A percentile compares a stretch with the other conserved stretches of the same genome.
phyloP scores from a whole-genome alignment of 2,113 vertebrate genomes.

The Notiomystis cincta region DNA sequence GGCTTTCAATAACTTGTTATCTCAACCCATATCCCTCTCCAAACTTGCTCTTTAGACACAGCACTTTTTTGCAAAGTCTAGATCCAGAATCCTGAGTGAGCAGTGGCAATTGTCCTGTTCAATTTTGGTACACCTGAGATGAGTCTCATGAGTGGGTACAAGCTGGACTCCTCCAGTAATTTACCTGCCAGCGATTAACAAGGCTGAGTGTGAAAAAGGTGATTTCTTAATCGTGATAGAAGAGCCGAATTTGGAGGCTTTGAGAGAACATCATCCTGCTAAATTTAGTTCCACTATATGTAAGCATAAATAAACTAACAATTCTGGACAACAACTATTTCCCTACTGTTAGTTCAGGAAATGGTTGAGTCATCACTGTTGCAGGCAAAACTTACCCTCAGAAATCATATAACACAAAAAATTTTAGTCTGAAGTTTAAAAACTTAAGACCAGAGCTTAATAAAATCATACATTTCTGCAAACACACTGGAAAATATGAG shows the following conservation, averaged over 20 bases:
- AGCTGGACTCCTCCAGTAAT: not conserved
- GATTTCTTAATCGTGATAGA: not conserved
- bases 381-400: not conserved
- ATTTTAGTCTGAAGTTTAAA: not conserved
- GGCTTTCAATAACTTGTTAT: not conserved
- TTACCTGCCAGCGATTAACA: not conserved
- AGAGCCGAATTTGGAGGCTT: not conserved
- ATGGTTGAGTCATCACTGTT: not conserved
- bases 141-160: not conserved
- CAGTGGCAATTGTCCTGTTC: not conserved
- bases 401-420: not conserved
- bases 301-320: not conserved
- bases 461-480: not conserved
- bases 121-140: not conserved
- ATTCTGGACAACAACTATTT: not conserved
- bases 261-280: not conserved
- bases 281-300: not conserved
- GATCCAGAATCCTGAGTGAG: rapidly evolving
- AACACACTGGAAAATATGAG: not conserved
- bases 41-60: not conserved
- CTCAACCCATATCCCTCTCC: not conserved
- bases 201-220: not conserved
- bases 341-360: not conserved
- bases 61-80: not conserved
- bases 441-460: not conserved